Percentiles rank a stretch among this genome's conserved stretches.
phyloP scores from a whole-genome alignment of 2,888 invertebrate genomes.

The Adelphocoris suturalis region DNA sequence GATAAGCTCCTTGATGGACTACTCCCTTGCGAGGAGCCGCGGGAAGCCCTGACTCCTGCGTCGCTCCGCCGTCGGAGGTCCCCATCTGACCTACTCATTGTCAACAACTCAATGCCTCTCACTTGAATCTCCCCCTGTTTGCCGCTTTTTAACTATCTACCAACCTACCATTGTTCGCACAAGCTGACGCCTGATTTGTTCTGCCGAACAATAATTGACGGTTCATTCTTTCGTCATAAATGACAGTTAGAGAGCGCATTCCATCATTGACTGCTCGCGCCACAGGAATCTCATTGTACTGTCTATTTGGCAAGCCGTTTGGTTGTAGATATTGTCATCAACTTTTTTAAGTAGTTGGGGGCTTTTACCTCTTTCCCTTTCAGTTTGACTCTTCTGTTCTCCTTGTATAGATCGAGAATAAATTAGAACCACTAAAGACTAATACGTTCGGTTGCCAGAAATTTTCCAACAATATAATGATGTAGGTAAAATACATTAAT shows the following conservation, averaged over 20 bases:
- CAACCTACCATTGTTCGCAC: slow-evolving; percentile 64
- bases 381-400: not conserved
- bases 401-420: not conserved
- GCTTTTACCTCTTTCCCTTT: slow-evolving; percentile 37
- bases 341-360: slow-evolving; percentile 58
- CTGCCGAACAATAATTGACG: slow-evolving; percentile 69
- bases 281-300: slow-evolving; percentile 67
- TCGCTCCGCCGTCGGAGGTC: slow-evolving; percentile 67
- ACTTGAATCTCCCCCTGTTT: slow-evolving; percentile 58
- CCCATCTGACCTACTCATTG: slow-evolving; percentile 70
- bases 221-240: slow-evolving; percentile 68
- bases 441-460: too few relatives aligned
- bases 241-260: slow-evolving; percentile 69
- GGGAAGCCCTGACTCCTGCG: slow-evolving; percentile 69
- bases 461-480: too few relatives aligned
- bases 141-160: slow-evolving; percentile 71
- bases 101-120: slow-evolving; percentile 69
- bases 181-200: slow-evolving; percentile 70
- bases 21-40: slow-evolving; percentile 60
- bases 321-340: slow-evolving; percentile 69
- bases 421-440: not conserved
- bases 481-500: too few relatives aligned
- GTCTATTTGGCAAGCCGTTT: slow-evolving; percentile 68
- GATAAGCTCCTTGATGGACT: slow-evolving; percentile 70
- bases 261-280: slow-evolving; percentile 66